phyloP scores from a whole-genome alignment of 64 coral and sea anemone species.

The Astreopora myriophthalma region DNA sequence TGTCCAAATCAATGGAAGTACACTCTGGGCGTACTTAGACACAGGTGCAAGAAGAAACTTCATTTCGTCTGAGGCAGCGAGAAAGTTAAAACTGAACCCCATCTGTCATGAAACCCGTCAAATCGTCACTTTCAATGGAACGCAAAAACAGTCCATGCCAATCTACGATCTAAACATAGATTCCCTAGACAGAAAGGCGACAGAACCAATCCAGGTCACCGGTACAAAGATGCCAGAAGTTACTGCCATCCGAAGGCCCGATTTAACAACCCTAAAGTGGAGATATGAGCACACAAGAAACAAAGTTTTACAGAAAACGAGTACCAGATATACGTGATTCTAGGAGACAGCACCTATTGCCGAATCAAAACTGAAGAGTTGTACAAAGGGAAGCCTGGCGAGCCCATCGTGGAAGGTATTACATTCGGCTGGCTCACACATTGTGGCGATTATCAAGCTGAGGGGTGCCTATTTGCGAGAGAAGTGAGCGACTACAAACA shows the following conservation, averaged over 20 bases:
- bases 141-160: constrained; percentile 43
- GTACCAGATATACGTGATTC: constrained; percentile 40
- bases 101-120: neutral
- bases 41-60: constrained; percentile 61
- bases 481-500: constrained; percentile 25
- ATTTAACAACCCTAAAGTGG: neutral
- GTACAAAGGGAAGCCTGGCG: constrained; percentile 8
- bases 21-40: constrained; percentile 64
- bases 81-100: constrained; percentile 30
- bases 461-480: neutral
- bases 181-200: constrained; percentile 18
- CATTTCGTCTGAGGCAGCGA: constrained; percentile 34
- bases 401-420: neutral
- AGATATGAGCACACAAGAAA: constrained; percentile 32
- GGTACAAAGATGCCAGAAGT: constrained; percentile 30
- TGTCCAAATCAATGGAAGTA: neutral
- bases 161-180: constrained; percentile 19
- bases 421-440: constrained; percentile 40
- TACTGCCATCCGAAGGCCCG: constrained; percentile 28
- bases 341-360: neutral
- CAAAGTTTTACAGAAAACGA: constrained; percentile 26
- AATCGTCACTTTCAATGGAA: constrained; percentile 55
- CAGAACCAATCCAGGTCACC: constrained; percentile 27
- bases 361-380: constrained; percentile 52
- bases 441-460: neutral